Conservation (phyloP, 1,140 invertebrate genomes). For the Mizuhopecten yessoensis region DNA sequence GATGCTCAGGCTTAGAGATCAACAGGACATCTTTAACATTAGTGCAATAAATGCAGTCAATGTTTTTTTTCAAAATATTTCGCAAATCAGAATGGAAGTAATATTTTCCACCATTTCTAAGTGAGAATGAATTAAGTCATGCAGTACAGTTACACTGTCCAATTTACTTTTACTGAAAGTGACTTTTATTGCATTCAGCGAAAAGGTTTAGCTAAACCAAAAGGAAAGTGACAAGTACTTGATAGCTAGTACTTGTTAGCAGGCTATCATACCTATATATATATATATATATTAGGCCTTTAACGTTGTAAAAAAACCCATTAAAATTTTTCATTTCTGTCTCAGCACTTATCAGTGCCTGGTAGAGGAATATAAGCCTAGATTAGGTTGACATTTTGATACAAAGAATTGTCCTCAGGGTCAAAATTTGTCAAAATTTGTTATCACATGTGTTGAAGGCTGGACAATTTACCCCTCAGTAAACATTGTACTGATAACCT, state of each 20-base stretch:
- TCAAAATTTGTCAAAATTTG: neutral
- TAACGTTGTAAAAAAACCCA: neutral
- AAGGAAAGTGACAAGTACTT: neutral
- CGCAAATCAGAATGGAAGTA: too few species aligned
- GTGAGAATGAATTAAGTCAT: too few species aligned
- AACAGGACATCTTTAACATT: too few species aligned
- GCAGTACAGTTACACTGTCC: too few species aligned
- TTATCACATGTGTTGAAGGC: neutral
- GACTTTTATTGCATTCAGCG: neutral
- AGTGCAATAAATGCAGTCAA: too few species aligned
- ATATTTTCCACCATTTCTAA: too few species aligned
- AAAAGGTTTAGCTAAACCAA: neutral
- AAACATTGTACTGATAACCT: neutral
- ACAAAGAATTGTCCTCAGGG: constrained; percentile 30
- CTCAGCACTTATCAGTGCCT: neutral
- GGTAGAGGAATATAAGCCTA: neutral
- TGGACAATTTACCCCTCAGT: neutral
- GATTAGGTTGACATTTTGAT: neutral
- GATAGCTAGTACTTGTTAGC: neutral
- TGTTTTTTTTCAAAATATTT: too few species aligned
- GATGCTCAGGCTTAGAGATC: too few species aligned
- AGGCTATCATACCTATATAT: neutral
- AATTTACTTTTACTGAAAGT: neutral
- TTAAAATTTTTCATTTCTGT: constrained; percentile 3
- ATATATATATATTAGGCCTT: too few species aligned